Evolutionary conservation across 2,888 invertebrate species (phyloP).

Genomic region (Drosophila neotestacea): DNA sequence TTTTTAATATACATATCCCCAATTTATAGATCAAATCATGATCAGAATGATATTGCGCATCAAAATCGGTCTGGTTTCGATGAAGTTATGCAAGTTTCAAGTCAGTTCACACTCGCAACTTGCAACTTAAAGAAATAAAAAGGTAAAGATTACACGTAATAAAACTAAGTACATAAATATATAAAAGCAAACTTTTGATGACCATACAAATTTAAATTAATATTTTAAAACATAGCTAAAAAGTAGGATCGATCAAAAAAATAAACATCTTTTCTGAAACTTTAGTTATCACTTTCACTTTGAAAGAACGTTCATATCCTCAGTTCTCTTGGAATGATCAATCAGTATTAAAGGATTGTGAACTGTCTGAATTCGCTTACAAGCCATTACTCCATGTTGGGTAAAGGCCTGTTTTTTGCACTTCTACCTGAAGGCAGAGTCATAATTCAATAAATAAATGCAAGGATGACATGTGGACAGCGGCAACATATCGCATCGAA

Average conservation of each 20-base stretch:
- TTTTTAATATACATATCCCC: no score
- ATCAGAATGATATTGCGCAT: no score
- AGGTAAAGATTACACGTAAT: no score
- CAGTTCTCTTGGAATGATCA: slow-evolving; percentile 35
- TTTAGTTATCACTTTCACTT: not conserved
- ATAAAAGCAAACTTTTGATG: no score
- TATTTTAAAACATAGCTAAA: no score
- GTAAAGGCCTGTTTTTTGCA: not conserved
- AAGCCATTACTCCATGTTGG: slow-evolving; percentile 47
- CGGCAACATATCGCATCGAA: slow-evolving; percentile 78
- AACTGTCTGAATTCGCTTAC: slow-evolving; percentile 36
- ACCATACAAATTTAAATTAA: no score
- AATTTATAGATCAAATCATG: no score
- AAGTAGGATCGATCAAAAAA: not conserved
- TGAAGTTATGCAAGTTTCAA: no score
- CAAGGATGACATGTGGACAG: slow-evolving; percentile 82
- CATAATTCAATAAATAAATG: slow-evolving; percentile 83
- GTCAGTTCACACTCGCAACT: no score
- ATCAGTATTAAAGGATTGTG: slow-evolving; percentile 49
- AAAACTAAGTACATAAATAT: no score
- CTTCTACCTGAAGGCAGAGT: slow-evolving; percentile 49
- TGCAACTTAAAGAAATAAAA: no score
- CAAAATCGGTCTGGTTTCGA: no score
- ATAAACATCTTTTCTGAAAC: not conserved
- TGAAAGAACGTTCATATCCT: not conserved